These are phyloP conservation scores for Psittacula cyanocephala DNA, from an alignment of 2,113 vertebrate genomes.

Conservation along the genomic window DNA sequence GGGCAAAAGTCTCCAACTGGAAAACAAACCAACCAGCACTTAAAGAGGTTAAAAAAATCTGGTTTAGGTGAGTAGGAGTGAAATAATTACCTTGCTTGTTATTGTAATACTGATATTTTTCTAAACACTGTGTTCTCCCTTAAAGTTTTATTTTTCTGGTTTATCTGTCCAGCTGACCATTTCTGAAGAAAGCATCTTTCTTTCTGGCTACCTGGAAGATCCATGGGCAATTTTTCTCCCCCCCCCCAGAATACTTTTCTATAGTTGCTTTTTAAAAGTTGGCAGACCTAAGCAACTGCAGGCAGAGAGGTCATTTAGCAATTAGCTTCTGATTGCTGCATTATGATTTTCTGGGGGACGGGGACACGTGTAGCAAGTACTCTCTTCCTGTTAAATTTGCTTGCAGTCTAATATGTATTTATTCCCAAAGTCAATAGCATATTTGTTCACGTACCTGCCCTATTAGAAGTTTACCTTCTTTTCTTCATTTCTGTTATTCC, in stretches of 20 bases:
- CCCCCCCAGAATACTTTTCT: not conserved
- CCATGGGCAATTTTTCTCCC: not conserved
- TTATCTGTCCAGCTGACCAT: not conserved
- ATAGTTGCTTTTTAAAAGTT: not conserved
- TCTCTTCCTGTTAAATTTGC: not conserved
- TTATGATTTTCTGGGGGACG: not conserved
- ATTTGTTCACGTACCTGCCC: not conserved
- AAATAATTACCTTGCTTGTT: constrained; percentile 13
- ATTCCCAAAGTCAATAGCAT: not conserved
- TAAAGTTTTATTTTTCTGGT: not conserved
- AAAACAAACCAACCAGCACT: constrained; percentile 85
- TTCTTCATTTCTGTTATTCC: not conserved
- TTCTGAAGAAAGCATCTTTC: not conserved
- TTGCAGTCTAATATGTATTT: not conserved
- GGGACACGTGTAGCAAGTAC: not conserved
- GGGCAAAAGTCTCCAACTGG: constrained; percentile 83
- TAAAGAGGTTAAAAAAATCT: constrained; percentile 87
- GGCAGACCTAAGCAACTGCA: not conserved
- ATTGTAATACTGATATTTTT: not conserved
- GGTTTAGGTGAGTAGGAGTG: constrained; percentile 82
- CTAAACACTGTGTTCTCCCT: not conserved
- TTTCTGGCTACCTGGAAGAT: constrained; percentile 7
- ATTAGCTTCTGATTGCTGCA: not conserved
- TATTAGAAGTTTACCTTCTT: not conserved
- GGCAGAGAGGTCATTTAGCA: not conserved